phyloP scores from a whole-genome alignment of 1,140 invertebrate species.

The Danaus melanippus region DNA sequence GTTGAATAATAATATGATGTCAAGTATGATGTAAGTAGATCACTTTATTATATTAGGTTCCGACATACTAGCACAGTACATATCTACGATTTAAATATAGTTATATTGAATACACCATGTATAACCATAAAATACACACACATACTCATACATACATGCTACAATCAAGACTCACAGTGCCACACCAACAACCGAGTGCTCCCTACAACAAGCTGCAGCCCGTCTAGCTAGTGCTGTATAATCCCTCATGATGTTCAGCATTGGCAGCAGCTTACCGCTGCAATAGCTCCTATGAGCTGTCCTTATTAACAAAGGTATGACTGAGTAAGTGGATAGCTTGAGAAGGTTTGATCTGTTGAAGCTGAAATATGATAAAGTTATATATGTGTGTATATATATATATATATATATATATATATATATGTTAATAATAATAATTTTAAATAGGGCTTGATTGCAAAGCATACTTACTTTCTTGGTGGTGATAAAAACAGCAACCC shows the following conservation, averaged over 20 bases:
- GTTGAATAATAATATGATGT: too few species aligned
- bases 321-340: slow-evolving; percentile 24
- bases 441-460: background rate
- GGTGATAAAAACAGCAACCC: slow-evolving; percentile 15
- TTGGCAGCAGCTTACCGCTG: slow-evolving; percentile 22
- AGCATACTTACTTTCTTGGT: slow-evolving; percentile 24
- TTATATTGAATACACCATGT: background rate
- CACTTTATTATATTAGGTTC: too few species aligned
- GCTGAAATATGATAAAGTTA: too few species aligned
- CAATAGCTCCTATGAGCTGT: slow-evolving; percentile 26
- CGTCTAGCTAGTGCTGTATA: slow-evolving; percentile 44
- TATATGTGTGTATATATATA: too few species aligned
- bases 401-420: background rate
- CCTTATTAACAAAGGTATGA: slow-evolving; percentile 26
- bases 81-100: too few species aligned
- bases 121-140: background rate
- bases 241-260: slow-evolving; percentile 40
- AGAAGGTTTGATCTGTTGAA: slow-evolving; percentile 20
- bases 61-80: too few species aligned
- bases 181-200: slow-evolving; percentile 34
- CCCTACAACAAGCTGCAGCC: slow-evolving; percentile 44
- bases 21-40: too few species aligned
- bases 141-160: background rate
- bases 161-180: slow-evolving; percentile 36
- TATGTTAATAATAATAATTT: too few species aligned